phyloP scores from a whole-genome alignment of 2,113 vertebrate genomes.

The Miniopterus natalensis region DNA sequence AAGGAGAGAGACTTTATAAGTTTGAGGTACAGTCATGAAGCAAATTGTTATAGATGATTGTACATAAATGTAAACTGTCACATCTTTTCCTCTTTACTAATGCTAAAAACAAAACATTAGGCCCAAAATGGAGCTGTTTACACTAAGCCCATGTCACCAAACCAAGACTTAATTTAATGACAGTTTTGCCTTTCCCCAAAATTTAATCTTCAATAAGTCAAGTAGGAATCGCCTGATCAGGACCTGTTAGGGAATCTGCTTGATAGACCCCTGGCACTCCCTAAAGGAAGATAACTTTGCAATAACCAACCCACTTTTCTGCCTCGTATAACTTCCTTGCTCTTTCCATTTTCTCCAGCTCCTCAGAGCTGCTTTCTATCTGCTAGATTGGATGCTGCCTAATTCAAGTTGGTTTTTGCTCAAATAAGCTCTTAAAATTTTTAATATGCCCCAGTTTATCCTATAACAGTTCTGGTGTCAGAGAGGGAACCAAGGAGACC shows the following conservation, averaged over 20 bases:
- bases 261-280: neutral
- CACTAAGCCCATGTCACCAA: neutral
- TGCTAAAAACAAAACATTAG: neutral
- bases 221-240: neutral
- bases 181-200: neutral
- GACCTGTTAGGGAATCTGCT: neutral
- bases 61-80: neutral
- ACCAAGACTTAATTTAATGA: neutral
- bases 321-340: neutral
- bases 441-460: neutral
- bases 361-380: neutral
- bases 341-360: neutral
- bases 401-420: neutral
- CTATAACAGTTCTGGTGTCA: neutral
- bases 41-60: neutral
- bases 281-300: neutral
- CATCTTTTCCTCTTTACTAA: neutral
- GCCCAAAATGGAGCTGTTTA: neutral
- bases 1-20: neutral
- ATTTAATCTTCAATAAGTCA: neutral
- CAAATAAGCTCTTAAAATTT: neutral
- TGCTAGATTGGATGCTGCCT: neutral
- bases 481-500: neutral
- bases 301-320: neutral
- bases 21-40: neutral